Evolutionary conservation across 2,888 invertebrate species (phyloP).

Genomic region (Zeuzera pyrina): DNA sequence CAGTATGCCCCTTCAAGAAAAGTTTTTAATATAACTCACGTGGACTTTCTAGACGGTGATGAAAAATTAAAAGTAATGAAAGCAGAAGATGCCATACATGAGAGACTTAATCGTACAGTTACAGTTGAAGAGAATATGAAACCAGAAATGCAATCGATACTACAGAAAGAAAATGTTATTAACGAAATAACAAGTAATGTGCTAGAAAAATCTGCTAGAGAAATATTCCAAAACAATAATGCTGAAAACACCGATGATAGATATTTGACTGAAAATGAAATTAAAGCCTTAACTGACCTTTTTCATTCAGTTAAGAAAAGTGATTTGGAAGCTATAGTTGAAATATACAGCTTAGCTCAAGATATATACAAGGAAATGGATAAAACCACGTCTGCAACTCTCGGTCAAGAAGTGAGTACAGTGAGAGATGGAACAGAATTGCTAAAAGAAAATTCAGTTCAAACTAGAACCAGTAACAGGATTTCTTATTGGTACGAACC

Average conservation of each 20-base stretch:
- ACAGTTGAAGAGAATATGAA: background rate
- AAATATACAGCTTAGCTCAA: constrained; percentile 57
- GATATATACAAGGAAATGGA: constrained; percentile 56
- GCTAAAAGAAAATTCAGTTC: constrained; percentile 8
- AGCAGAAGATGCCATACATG: background rate
- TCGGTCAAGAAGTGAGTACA: constrained; percentile 6
- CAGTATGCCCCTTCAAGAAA: constrained; percentile 26
- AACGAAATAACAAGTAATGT: too few relatives aligned
- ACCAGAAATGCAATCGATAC: background rate
- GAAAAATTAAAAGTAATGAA: background rate
- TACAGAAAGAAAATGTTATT: background rate
- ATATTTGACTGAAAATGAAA: constrained; percentile 47
- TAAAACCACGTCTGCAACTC: too few relatives aligned
- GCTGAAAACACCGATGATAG: constrained; percentile 25
- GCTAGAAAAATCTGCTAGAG: too few relatives aligned
- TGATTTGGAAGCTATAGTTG: constrained; percentile 55
- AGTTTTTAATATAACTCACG: constrained; percentile 26
- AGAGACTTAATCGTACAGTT: background rate
- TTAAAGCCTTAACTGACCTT: constrained; percentile 40
- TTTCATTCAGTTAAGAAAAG: constrained; percentile 51
- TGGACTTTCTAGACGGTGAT: constrained; percentile 5
- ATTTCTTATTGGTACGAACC: constrained; percentile 41
- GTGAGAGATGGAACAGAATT: constrained; percentile 22
- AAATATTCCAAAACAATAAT: background rate
- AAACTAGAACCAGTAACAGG: constrained; percentile 11